Evolutionary conservation across 2,113 vertebrate genomes (phyloP), one percentile per base, ranked within the genome.

Genomic region (Cynocephalus volans): DNA sequence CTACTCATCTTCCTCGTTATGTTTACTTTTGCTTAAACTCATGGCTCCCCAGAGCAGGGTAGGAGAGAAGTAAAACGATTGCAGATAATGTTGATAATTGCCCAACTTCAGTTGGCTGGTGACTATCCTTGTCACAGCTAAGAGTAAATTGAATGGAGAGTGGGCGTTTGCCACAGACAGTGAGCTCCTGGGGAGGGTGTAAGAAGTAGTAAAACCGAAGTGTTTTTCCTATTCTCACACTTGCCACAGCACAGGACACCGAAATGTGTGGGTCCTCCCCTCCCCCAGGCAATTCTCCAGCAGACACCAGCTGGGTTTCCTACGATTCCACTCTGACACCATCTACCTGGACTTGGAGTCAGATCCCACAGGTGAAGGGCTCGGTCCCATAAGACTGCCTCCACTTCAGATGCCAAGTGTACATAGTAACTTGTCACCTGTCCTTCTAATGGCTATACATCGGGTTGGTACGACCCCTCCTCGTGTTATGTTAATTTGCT

Each of bases 21-120:
- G 41, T 90, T 75, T 52, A 24, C 67, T 83, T 52, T 75, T 80
- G 70, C 76, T 91, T 72, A 45, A 76, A 91, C 58, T 79, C 62
- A 23, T 18, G 19, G 70, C 31, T 62, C 58, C 54, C 73, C 52
- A n/a, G 58, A 60, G 12, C 36, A 28, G n/a, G 36, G 31, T 2
- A 56, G 60, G 64, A 87, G 62, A 90, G 48, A 83, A 76, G 41
- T 45, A 60, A 84, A 75, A 54, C 1, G 10, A 48, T 79, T 52
- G 56, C 56, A 50, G 82, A 73, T 7, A 12, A 31, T 28, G 60
- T 81, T 14, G 28, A 28, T 23, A 14, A 21, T 85, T 67, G 62
- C 76, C 41, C 60, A 62, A 0, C 23, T 7, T 65, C 21, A 9
- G 4, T 14, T 72, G 70, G 2, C 75, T 19, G 67, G 24, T 17